Conservation (phyloP, 2,797 vertebrate species). For the Manis javanica region DNA sequence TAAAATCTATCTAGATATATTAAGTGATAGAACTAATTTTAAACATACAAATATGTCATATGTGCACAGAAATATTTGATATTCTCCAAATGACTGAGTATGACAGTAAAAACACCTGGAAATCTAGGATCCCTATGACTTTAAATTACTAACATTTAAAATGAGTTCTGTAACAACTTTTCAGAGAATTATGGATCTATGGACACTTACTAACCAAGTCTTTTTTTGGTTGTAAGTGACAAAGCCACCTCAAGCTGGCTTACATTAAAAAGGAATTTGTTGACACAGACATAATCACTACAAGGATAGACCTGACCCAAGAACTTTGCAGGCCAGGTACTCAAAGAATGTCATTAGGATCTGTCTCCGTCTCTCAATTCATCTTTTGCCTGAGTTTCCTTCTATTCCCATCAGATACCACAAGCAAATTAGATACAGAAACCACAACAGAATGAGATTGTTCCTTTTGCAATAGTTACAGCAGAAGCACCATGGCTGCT, state of each 20-base stretch:
- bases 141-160: slow-evolving; percentile 35
- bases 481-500: not conserved
- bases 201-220: not conserved
- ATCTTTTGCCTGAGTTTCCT: not conserved
- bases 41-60: not conserved
- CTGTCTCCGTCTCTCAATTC: not conserved
- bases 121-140: not conserved
- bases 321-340: not conserved
- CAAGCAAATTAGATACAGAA: not conserved
- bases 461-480: not conserved
- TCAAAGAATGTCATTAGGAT: not conserved
- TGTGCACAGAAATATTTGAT: not conserved
- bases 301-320: not conserved
- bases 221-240: not conserved
- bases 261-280: slow-evolving; percentile 23
- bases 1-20: slow-evolving; percentile 1
- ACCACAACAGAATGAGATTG: not conserved
- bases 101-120: slow-evolving; percentile 8
- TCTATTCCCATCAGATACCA: not conserved
- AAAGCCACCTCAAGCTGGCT: slow-evolving; percentile 12
- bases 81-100: not conserved
- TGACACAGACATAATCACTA: slow-evolving; percentile 35
- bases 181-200: not conserved
- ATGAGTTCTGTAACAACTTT: not conserved
- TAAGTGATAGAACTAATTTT: not conserved